Evolutionary conservation across 2,797 vertebrate genomes (phyloP), one percentile per base, ranked within the genome.

Genomic region (Macropodus opercularis): DNA sequence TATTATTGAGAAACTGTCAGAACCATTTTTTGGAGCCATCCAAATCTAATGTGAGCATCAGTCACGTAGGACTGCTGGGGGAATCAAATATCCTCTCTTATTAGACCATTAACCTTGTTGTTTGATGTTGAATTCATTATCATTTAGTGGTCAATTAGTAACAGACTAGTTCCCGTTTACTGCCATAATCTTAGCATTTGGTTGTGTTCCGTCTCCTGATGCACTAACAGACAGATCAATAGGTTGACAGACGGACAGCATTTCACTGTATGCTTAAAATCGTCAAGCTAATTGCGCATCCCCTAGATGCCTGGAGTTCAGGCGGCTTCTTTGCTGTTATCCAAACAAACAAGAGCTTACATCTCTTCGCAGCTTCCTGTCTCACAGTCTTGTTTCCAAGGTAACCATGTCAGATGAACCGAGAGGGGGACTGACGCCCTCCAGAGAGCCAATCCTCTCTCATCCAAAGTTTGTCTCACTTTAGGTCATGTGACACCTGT

Each of bases 361-460:
- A 82, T 90, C 87, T 90, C 85, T 68, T 79, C 88, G 85, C 84
- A 52, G 90, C 90, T 89, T 92, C 85, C 89, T 90, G 89, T 91
- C 89, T 91, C 83, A 66, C 85, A 83, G 84, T 60, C 87, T 80
- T 92, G 93, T 94, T 94, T 93, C 92, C 93, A 82, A 87, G 93
- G 93, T 87, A 94, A 94, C 93, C 85, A 34, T 92, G 89, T 92
- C 90, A 90, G 91, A 92, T 89, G 89, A 92, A 91, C 88, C 83
- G 91, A 91, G 91, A 88, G 84, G 85, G 87, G 86, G 84, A 85
- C 85, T 86, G 88, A 90, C 69, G 87, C 88, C 87, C 91, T 91
- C 91, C 79, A 83, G 79, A 87, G 92, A 91, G 87, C 91, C 85
- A 87, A 89, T 89, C 88, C 90, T 89, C 89, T 90, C 87, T 86